Conservation (phyloP, 2,797 vertebrate species). For the Arrhamphus sclerolepis region DNA sequence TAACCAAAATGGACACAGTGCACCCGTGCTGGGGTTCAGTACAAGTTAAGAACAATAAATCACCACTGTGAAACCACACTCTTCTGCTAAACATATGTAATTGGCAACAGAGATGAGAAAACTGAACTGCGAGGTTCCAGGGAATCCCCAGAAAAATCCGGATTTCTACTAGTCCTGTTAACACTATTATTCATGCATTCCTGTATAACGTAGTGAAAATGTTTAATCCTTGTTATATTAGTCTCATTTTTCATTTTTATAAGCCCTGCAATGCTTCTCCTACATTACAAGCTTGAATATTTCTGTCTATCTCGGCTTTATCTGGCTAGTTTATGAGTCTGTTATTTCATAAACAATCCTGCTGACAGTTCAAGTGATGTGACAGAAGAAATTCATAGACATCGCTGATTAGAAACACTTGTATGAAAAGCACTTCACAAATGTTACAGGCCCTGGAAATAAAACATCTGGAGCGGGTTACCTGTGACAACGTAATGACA, state of each 20-base stretch:
- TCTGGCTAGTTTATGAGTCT: background rate
- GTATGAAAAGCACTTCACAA: slow-evolving; percentile 4
- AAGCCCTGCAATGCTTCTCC: background rate
- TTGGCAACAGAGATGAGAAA: slow-evolving; percentile 3
- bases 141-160: slow-evolving; percentile 19
- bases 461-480: background rate
- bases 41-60: slow-evolving; percentile 31
- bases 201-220: background rate
- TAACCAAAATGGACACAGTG: slow-evolving; percentile 17
- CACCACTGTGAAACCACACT: slow-evolving; percentile 3
- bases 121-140: slow-evolving; percentile 2
- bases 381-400: background rate
- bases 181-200: background rate
- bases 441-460: background rate
- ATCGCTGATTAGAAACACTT: background rate
- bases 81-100: slow-evolving; percentile 7
- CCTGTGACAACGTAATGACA: no score
- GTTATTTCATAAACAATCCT: background rate
- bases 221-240: background rate
- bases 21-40: background rate
- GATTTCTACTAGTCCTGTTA: slow-evolving; percentile 6
- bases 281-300: background rate
- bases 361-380: background rate
- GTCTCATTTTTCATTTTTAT: slow-evolving; percentile 13
- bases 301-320: background rate